Evolutionary conservation across 2,888 invertebrate species (phyloP), one percentile per base, ranked within the genome.

Genomic region (Eurytoma californica): DNA sequence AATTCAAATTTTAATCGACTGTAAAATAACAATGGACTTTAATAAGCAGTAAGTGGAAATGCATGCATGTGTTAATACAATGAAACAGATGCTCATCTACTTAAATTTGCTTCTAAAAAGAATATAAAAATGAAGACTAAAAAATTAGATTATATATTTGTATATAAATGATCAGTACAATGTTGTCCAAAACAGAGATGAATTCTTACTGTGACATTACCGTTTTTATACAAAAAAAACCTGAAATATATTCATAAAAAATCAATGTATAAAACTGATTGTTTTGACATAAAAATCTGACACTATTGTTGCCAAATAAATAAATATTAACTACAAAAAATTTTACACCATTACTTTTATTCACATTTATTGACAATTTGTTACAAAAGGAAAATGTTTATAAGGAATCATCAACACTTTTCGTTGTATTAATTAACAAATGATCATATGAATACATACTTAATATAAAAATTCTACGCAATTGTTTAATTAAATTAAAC

Each of bases 101-200:
- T 76, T 75, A 69, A 47, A 14, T 24, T 72, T 78, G 47, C 24
- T 73, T 73, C 7, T 69, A 24, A 30, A 72, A 72, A 67, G 16
- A n/a, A 61, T 58, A 20, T 18, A 60, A 30, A 39, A 75, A 77
- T 30, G 61, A 77, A 83, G 58, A 77, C 66, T 76, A 73, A 76
- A 51, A 58, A 79, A 79, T 53, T 77, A 85, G 82, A 83, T 86
- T 86, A 86, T 86, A 86, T 86, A 87, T 86, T 85, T 88, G 87
- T 88, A 87, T 80, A 87, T 88, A 87, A 85, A 83, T 81, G 30
- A 82, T 75, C 73, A 67, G 53, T 61, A 77, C 61, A 72, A 68
- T 57, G 72, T 69, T 76, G 72, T 80, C 58, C 63, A 68, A 58
- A 72, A 24, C 39, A 83, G 79, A 81, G 66, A 72, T 72, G 58